phyloP scores from a whole-genome alignment of 1,140 invertebrate genomes.

The Matsumurasca onukii region DNA sequence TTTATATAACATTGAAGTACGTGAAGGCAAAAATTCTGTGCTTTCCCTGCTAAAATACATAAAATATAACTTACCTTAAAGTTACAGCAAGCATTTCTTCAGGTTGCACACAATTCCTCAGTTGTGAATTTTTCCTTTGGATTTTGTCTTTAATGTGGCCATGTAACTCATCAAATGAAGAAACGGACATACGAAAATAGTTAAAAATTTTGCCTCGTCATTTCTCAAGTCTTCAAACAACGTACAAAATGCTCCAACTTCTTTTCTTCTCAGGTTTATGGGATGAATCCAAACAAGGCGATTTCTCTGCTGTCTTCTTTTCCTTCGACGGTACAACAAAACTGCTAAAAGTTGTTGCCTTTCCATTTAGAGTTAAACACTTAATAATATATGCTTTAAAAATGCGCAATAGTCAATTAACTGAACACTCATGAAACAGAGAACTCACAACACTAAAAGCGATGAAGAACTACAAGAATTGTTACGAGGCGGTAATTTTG shows the following conservation, averaged over 20 bases:
- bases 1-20: neutral
- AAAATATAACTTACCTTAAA: conserved; percentile 8
- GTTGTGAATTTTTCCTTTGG: neutral
- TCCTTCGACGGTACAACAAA: neutral
- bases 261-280: neutral
- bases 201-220: neutral
- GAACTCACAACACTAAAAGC: too few species aligned
- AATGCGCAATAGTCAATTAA: too few species aligned
- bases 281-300: neutral
- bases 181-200: neutral
- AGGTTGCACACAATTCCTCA: conserved; percentile 4
- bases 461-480: too few species aligned
- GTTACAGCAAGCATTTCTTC: conserved; percentile 2
- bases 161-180: conserved; percentile 4
- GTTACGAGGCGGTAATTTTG: too few species aligned
- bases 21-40: neutral
- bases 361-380: neutral
- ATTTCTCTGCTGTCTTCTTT: neutral
- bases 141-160: neutral
- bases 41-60: neutral
- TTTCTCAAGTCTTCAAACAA: conserved; percentile 5
- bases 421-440: too few species aligned
- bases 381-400: neutral
- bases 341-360: too few species aligned
- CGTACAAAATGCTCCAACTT: neutral